Conservation (phyloP, 1,140 invertebrate species). For the Melipona quadrifasciata region DNA sequence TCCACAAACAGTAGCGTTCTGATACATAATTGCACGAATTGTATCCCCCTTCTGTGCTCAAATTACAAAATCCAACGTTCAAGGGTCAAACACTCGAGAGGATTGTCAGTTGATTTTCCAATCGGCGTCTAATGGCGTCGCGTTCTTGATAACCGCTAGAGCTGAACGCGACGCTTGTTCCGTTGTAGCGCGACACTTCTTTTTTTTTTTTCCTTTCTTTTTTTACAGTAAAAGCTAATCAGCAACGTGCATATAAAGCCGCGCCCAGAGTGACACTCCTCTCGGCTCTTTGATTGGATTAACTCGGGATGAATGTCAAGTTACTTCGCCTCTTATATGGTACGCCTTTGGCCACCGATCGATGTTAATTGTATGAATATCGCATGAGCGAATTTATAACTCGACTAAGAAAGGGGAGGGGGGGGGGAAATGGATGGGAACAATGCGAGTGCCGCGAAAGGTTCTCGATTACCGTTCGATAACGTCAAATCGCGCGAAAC, state of each 20-base stretch:
- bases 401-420: neutral
- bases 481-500: constrained; percentile 44
- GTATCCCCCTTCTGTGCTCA: too few relatives aligned
- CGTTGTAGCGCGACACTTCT: constrained; percentile 26
- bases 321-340: constrained; percentile 45
- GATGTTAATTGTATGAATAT: constrained; percentile 68
- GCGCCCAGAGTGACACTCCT: constrained; percentile 69
- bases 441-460: constrained; percentile 26
- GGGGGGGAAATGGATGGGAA: constrained; percentile 16
- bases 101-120: neutral
- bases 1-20: too few relatives aligned
- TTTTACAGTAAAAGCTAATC: constrained; percentile 57
- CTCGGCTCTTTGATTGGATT: constrained; percentile 68
- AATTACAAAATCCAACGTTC: too few relatives aligned
- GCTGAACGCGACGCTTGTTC: constrained; percentile 39
- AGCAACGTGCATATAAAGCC: constrained; percentile 62
- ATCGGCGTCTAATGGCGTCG: neutral
- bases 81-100: neutral
- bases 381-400: constrained; percentile 65
- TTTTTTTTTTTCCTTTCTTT: neutral
- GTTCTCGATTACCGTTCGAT: constrained; percentile 42
- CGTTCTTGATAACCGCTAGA: constrained; percentile 38
- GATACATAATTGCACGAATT: too few relatives aligned
- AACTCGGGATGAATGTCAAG: constrained; percentile 64
- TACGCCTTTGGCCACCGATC: constrained; percentile 17